phyloP scores from a whole-genome alignment of 2,888 invertebrate species.

The Hololepta plana region DNA sequence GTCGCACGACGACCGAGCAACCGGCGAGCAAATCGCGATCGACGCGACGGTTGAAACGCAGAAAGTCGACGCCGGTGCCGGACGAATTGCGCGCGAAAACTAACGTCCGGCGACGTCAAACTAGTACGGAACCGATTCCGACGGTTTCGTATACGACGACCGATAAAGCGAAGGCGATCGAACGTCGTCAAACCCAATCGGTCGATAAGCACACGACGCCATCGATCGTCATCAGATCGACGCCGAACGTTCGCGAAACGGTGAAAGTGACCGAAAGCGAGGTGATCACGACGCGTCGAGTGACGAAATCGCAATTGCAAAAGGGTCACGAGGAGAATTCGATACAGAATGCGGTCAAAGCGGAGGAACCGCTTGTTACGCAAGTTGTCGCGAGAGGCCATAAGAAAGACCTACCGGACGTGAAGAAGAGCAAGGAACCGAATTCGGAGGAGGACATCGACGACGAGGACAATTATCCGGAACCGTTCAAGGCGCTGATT shows the following conservation, averaged over 20 bases:
- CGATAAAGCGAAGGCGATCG: slow-evolving; percentile 2
- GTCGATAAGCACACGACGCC: too few species aligned
- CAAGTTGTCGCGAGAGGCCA: slow-evolving; percentile 7
- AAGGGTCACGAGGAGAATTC: neutral
- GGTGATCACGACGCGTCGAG: too few species aligned
- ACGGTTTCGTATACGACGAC: too few species aligned
- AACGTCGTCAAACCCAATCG: neutral
- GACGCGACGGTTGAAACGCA: too few species aligned
- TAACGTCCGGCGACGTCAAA: too few species aligned
- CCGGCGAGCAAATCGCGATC: too few species aligned
- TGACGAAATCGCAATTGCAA: neutral
- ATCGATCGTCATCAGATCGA: too few species aligned
- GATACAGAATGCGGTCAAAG: neutral
- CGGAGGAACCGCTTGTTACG: slow-evolving; percentile 8
- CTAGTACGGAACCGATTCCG: too few species aligned
- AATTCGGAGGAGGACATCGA: slow-evolving; percentile 30
- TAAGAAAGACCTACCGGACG: slow-evolving; percentile 9
- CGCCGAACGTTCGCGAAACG: slow-evolving; percentile 6
- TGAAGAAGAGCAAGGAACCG: neutral
- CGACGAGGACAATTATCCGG: slow-evolving; percentile 44
- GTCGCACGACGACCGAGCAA: too few species aligned
- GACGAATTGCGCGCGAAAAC: too few species aligned
- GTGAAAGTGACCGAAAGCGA: slow-evolving; percentile 8
- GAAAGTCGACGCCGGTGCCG: too few species aligned
- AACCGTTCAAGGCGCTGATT: slow-evolving; percentile 43